Percentiles rank a stretch among this genome's conserved stretches.
phyloP scores from a whole-genome alignment of 30 jellyfish, hydroid and myxozoan species.

The Phacellophora camtschatica region DNA sequence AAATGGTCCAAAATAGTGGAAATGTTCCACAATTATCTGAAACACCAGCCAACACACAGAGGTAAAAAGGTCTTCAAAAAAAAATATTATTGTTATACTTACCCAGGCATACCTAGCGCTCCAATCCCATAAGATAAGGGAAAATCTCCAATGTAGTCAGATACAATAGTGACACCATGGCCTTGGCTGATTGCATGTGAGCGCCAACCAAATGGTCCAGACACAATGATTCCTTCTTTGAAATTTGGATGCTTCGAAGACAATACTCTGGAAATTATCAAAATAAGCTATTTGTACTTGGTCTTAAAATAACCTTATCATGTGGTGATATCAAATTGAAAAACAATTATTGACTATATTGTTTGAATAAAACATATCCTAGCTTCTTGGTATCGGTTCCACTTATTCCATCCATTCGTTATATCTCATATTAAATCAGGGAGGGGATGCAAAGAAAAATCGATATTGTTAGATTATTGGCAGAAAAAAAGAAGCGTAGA shows the following conservation, averaged over 20 bases:
- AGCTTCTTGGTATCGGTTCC: no score
- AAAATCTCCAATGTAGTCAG: constrained; percentile 29
- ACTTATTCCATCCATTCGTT: no score
- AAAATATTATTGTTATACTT: no score
- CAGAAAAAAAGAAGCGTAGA: no score
- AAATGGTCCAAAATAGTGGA: no score
- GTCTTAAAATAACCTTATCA: neutral
- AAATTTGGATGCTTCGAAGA: constrained; percentile 36
- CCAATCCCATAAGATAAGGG: constrained; percentile 82
- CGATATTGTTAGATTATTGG: no score
- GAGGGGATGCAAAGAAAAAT: no score
- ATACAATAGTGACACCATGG: constrained; percentile 33
- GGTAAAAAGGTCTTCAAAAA: no score
- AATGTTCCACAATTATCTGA: no score
- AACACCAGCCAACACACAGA: no score
- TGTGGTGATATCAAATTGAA: neutral
- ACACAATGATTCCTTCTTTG: constrained; percentile 65
- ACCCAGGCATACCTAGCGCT: constrained; percentile 92
- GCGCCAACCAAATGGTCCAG: constrained; percentile 96
- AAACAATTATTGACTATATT: neutral
- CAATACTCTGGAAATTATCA: constrained; percentile 61
- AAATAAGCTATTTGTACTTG: neutral
- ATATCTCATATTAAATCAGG: no score
- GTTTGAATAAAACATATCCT: no score
- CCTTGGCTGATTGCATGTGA: constrained; percentile 74